These are phyloP conservation scores for Chironomus riparius DNA, from an alignment of 2,888 invertebrate genomes.

Conservation along the genomic window DNA sequence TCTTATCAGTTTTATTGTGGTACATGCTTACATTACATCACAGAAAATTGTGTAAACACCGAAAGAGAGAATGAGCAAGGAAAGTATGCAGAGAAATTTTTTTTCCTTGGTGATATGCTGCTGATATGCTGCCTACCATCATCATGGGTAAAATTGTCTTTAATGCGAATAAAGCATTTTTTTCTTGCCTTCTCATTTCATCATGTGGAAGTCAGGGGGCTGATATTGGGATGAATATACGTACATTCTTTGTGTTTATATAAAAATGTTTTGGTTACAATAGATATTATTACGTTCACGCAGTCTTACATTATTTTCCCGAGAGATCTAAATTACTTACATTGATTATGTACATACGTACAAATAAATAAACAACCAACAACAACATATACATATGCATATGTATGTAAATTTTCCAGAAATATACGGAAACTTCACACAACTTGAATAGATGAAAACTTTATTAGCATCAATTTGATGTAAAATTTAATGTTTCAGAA, in stretches of 20 bases:
- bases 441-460: slow-evolving; percentile 12
- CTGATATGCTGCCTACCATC: background rate
- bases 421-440: background rate
- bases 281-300: background rate
- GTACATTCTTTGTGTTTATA: background rate
- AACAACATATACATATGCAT: background rate
- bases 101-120: background rate
- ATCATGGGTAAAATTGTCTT: slow-evolving; percentile 17
- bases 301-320: background rate
- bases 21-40: slow-evolving; percentile 26
- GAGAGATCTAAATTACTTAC: slow-evolving; percentile 16
- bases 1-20: slow-evolving; percentile 27
- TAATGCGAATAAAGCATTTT: slow-evolving; percentile 22
- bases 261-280: background rate
- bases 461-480: slow-evolving; percentile 12
- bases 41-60: slow-evolving; percentile 11
- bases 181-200: background rate
- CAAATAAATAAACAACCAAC: background rate
- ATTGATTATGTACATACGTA: background rate
- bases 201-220: background rate
- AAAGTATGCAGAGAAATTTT: background rate
- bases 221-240: background rate
- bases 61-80: background rate
- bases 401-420: background rate
- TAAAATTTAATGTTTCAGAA: background rate